Evolutionary conservation across 2,888 invertebrate species (phyloP).

Genomic region (Antheraea yamamai): DNA sequence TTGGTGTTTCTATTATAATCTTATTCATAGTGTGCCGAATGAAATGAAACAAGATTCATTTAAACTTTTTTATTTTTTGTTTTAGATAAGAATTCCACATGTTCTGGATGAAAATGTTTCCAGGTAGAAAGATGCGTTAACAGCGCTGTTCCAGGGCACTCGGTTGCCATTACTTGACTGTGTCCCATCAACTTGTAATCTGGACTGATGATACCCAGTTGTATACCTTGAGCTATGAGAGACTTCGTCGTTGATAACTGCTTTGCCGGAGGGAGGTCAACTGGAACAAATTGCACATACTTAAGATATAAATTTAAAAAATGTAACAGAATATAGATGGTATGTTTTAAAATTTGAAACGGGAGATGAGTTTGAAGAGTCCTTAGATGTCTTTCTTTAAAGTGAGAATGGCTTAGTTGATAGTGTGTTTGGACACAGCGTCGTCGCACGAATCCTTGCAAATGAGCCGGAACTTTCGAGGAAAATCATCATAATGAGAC

Average conservation of each 20-base stretch:
- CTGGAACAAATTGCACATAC: conserved; percentile 54
- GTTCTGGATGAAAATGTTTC: conserved; percentile 71
- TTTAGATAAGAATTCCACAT: conserved; percentile 19
- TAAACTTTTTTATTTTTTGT: conserved; percentile 17
- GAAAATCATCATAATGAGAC: no score
- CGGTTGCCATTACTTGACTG: conserved; percentile 74
- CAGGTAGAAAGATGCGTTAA: conserved; percentile 83
- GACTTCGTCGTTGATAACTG: conserved; percentile 81
- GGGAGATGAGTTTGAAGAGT: neutral
- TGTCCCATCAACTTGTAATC: conserved; percentile 86
- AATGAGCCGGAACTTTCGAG: no score
- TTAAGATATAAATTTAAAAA: neutral
- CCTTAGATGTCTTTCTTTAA: neutral
- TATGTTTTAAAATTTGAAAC: neutral
- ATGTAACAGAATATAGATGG: neutral
- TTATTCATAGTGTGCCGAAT: neutral
- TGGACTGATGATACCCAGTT: conserved; percentile 76
- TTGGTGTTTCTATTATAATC: no score
- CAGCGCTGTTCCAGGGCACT: conserved; percentile 85
- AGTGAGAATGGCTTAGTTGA: no score
- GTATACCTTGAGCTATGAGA: conserved; percentile 82
- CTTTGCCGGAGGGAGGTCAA: conserved; percentile 77
- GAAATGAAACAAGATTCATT: neutral
- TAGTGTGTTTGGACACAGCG: no score
- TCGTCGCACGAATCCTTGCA: no score